Percentiles rank a stretch among this genome's conserved stretches.
Conservation (phyloP, 2,113 vertebrate species). For the Potamarius usumacintae region DNA sequence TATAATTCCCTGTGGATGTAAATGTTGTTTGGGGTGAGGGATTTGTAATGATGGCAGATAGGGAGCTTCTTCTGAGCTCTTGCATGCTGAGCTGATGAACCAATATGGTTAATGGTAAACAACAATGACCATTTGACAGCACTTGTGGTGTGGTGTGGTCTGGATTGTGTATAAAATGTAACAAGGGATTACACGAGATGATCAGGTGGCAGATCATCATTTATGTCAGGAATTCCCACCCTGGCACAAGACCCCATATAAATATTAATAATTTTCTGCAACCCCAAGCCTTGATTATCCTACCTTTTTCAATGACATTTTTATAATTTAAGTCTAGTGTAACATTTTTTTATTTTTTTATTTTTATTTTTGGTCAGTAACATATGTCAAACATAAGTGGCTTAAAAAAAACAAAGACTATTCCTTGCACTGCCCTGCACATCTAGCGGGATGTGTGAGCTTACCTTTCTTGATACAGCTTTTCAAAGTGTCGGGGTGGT, state of each 20-base stretch:
- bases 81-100: slow-evolving; percentile 19
- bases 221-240: neutral
- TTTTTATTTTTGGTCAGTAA: neutral
- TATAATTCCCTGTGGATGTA: slow-evolving; percentile 56
- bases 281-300: neutral
- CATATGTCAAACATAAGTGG: neutral
- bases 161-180: slow-evolving; percentile 41
- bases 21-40: slow-evolving; percentile 53
- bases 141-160: slow-evolving; percentile 17
- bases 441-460: neutral
- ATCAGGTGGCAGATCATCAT: slow-evolving; percentile 18
- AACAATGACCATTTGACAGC: slow-evolving; percentile 30
- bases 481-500: neutral
- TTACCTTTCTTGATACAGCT: neutral
- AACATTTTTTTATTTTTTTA: neutral
- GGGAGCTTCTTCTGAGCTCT: slow-evolving; percentile 31
- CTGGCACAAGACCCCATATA: neutral
- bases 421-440: neutral
- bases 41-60: slow-evolving; percentile 37
- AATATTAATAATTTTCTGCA: neutral
- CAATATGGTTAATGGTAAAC: slow-evolving; percentile 30
- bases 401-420: neutral
- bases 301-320: neutral
- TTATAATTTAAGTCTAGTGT: neutral
- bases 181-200: neutral